Evolutionary conservation across 2,113 vertebrate genomes (phyloP).

Genomic region (Solea senegalensis): DNA sequence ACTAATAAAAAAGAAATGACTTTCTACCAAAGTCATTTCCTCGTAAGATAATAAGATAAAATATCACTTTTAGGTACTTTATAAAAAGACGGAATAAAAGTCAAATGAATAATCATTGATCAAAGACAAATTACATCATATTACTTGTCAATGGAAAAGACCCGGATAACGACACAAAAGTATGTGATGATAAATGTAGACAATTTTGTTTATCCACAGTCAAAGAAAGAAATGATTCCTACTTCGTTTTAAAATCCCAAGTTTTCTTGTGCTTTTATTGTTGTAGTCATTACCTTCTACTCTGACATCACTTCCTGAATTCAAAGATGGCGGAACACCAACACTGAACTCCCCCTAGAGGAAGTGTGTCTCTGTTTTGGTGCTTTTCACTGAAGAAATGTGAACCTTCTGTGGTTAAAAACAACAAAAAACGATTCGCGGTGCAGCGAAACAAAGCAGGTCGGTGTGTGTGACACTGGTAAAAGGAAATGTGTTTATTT

Average conservation of each 20-base stretch:
- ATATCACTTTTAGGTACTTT: too few relatives aligned
- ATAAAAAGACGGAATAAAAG: too few relatives aligned
- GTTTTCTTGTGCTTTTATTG: neutral
- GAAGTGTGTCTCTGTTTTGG: conserved; percentile 27
- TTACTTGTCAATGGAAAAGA: too few relatives aligned
- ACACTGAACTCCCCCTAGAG: neutral
- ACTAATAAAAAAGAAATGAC: too few relatives aligned
- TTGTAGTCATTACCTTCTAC: rapidly evolving
- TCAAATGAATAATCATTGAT: too few relatives aligned
- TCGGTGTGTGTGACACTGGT: neutral
- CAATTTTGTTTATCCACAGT: neutral
- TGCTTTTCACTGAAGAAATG: neutral
- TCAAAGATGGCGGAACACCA: conserved; percentile 72
- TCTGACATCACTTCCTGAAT: conserved; percentile 62
- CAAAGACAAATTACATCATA: too few relatives aligned
- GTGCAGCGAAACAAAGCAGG: conserved; percentile 2
- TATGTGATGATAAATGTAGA: too few relatives aligned
- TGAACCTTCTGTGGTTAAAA: neutral
- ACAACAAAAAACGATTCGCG: too few relatives aligned
- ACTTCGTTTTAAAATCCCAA: neutral
- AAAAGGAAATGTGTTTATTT: conserved; percentile 20
- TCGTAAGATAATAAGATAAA: too few relatives aligned
- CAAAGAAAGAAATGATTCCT: too few relatives aligned
- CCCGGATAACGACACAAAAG: too few relatives aligned
- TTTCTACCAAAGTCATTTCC: too few relatives aligned